Conservation (phyloP, 2,888 invertebrate species). For the Cheilosia pagana region DNA sequence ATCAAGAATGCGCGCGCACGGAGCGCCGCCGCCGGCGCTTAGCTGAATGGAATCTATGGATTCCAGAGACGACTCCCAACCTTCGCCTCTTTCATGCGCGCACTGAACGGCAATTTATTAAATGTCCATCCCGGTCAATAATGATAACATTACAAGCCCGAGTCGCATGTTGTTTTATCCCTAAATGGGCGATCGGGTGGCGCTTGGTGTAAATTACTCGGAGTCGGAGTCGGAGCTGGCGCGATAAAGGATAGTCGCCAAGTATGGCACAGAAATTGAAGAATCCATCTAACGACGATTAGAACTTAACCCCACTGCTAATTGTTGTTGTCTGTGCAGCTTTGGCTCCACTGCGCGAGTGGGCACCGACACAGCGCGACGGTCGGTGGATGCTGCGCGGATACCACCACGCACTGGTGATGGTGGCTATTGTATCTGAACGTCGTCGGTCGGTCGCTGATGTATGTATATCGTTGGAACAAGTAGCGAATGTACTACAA, state of each 20-base stretch:
- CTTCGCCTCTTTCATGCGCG: slow-evolving; percentile 2
- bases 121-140: slow-evolving; percentile 71
- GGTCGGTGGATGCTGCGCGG: background rate
- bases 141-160: slow-evolving; percentile 70
- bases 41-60: slow-evolving; percentile 64
- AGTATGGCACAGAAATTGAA: slow-evolving; percentile 61
- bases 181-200: slow-evolving; percentile 71
- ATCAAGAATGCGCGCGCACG: slow-evolving; percentile 64
- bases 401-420: slow-evolving; percentile 38
- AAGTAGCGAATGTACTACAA: slow-evolving; percentile 70
- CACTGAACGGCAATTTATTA: slow-evolving; percentile 54
- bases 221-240: slow-evolving; percentile 12
- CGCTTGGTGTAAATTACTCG: slow-evolving; percentile 74
- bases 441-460: slow-evolving; percentile 37
- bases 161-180: slow-evolving; percentile 57
- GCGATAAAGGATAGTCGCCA: slow-evolving; percentile 24
- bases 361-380: slow-evolving; percentile 23
- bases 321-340: slow-evolving; percentile 62
- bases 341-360: slow-evolving; percentile 43
- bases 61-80: slow-evolving; percentile 35
- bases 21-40: slow-evolving; percentile 68
- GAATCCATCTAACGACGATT: slow-evolving; percentile 63
- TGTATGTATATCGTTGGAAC: slow-evolving; percentile 59
- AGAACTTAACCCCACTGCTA: slow-evolving; percentile 61
- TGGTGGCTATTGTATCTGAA: slow-evolving; percentile 32